Percentiles rank a stretch among this genome's conserved stretches.
Evolutionary conservation across 23 tunicate species (phyloP).

Genomic region (Diplosoma virens): DNA sequence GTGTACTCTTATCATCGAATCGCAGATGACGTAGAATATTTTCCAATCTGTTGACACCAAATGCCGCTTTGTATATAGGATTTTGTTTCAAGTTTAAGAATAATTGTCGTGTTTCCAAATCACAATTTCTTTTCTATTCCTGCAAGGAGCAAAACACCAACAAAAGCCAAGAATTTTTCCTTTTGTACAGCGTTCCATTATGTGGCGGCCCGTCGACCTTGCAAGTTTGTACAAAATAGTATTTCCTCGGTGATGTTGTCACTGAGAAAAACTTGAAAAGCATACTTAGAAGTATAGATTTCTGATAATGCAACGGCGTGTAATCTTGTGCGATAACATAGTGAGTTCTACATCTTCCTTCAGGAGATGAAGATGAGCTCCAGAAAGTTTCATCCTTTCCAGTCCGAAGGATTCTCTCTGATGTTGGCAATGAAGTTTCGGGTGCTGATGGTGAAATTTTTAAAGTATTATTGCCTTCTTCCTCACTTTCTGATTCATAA

Average conservation of each 20-base stretch:
- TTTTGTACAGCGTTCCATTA: constrained; percentile 21
- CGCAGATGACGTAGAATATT: constrained; percentile 33
- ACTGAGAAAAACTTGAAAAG: constrained; percentile 25
- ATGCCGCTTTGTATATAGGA: constrained; percentile 21
- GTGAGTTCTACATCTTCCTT: constrained; percentile 20
- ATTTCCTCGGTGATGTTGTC: constrained; percentile 27
- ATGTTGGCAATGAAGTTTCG: too few relatives aligned
- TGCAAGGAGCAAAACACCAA: constrained; percentile 31
- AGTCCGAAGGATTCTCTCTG: neutral
- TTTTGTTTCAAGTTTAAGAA: constrained; percentile 18
- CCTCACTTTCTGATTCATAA: constrained; percentile 19
- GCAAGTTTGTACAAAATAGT: constrained; percentile 29
- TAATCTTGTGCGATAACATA: neutral
- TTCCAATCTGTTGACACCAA: constrained; percentile 27
- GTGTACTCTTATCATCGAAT: constrained; percentile 34
- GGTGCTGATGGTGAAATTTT: too few relatives aligned
- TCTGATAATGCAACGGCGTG: constrained; percentile 11
- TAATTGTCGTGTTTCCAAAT: constrained; percentile 20
- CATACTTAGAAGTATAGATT: constrained; percentile 30
- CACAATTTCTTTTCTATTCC: constrained; percentile 28
- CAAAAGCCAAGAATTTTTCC: constrained; percentile 24
- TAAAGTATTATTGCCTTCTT: neutral
- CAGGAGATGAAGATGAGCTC: constrained; percentile 23
- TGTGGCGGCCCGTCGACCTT: constrained; percentile 21
- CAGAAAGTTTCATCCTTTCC: constrained; percentile 25